These are phyloP conservation scores for Athetis lepigone DNA, from an alignment of 2,888 invertebrate species.

Conservation along the genomic window DNA sequence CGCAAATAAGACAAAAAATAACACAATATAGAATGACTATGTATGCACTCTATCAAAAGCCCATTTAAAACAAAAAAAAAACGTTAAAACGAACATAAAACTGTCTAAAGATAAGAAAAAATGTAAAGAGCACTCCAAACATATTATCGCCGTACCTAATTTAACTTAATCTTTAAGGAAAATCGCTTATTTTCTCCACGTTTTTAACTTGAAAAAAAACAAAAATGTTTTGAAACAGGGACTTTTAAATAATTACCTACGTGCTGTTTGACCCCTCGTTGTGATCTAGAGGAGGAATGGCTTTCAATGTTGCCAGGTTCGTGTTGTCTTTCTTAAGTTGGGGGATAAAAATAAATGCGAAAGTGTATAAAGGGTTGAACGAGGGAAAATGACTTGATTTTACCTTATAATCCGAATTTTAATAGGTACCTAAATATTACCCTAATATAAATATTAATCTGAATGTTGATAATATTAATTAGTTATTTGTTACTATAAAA, in stretches of 20 bases:
- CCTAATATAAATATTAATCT: too few species aligned
- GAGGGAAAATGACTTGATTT: background rate
- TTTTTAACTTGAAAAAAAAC: conserved; percentile 71
- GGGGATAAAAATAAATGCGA: background rate
- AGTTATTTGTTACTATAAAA: too few species aligned
- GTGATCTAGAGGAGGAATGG: conserved; percentile 73
- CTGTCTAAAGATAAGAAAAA: conserved; percentile 54
- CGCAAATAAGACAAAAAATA: too few species aligned
- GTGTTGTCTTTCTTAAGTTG: conserved; percentile 5
- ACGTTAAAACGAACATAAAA: conserved; percentile 38
- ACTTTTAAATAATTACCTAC: conserved; percentile 87
- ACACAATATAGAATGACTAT: background rate
- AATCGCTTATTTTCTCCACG: conserved; percentile 66
- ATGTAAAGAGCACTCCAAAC: conserved; percentile 61
- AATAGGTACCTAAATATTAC: too few species aligned
- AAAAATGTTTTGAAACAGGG: conserved; percentile 71
- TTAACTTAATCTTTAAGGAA: conserved; percentile 64
- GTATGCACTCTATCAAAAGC: conserved; percentile 12
- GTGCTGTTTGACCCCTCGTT: conserved; percentile 84
- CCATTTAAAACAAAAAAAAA: conserved; percentile 11
- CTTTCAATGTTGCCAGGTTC: conserved; percentile 49
- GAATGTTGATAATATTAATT: too few species aligned
- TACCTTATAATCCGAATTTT: background rate
- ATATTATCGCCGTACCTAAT: conserved; percentile 64
- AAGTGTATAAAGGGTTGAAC: background rate